Evolutionary conservation across 2,888 invertebrate species (phyloP).

Genomic region (Barypeithes pellucidus): DNA sequence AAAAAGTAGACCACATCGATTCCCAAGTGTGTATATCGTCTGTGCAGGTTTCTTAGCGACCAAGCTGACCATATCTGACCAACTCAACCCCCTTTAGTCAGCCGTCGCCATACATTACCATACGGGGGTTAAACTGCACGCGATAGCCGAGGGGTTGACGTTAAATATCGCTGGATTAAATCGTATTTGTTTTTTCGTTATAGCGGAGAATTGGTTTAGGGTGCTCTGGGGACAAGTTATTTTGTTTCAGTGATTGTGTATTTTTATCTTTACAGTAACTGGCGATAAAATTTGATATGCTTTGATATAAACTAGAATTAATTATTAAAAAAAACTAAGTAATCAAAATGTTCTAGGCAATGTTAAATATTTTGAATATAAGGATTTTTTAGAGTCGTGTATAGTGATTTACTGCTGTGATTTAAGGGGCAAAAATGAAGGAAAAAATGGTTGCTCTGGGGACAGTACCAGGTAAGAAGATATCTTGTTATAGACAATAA

Average conservation of each 20-base stretch:
- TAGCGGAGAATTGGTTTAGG: conserved; percentile 11
- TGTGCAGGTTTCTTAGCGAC: conserved; percentile 51
- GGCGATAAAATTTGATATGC: too few relatives aligned
- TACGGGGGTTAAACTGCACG: conserved; percentile 29
- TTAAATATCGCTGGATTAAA: conserved; percentile 26
- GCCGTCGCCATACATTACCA: conserved; percentile 36
- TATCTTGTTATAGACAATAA: too few relatives aligned
- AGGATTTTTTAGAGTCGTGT: too few relatives aligned
- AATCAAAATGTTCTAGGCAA: too few relatives aligned
- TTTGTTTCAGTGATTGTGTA: conserved; percentile 24
- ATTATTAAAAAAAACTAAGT: too few relatives aligned
- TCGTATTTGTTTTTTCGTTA: conserved; percentile 28
- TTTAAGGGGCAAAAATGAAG: neutral
- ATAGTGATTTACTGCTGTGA: conserved; percentile 4
- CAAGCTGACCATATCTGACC: conserved; percentile 52
- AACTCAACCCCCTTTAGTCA: conserved; percentile 26
- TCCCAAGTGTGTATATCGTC: conserved; percentile 42
- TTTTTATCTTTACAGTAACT: neutral
- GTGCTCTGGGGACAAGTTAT: conserved; percentile 3
- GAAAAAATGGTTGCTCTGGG: neutral
- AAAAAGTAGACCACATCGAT: conserved; percentile 44
- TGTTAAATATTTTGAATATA: neutral
- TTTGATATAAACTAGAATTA: too few relatives aligned
- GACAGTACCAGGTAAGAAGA: conserved; percentile 8
- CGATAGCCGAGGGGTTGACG: conserved; percentile 13